phyloP scores from a whole-genome alignment of 2,888 invertebrate genomes.

The Pristionchus entomophagus region DNA sequence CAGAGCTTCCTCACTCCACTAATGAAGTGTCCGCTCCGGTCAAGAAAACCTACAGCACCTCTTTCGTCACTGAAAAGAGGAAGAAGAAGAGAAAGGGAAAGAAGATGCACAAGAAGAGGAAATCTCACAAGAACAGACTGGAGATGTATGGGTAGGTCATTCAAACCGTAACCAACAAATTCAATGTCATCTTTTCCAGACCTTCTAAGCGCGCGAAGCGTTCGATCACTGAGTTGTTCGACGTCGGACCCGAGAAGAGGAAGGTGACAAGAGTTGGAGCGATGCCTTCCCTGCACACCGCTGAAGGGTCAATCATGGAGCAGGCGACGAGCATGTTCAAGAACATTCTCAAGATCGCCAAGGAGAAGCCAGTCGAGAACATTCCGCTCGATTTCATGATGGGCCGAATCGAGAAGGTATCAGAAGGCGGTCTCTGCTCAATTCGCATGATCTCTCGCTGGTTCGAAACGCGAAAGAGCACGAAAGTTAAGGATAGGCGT shows the following conservation, averaged over 20 bases:
- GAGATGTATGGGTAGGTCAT: not conserved
- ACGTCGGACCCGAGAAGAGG: not conserved
- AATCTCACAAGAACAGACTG: not conserved
- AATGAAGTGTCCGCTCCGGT: not conserved
- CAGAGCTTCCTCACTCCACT: not conserved
- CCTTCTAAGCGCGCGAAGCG: not conserved
- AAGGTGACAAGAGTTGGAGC: not conserved
- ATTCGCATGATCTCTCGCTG: no score
- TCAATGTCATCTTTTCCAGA: not conserved
- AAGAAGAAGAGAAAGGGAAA: constrained; percentile 6
- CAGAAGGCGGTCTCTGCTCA: no score
- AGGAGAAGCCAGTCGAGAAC: constrained; percentile 41
- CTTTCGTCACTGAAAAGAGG: not conserved
- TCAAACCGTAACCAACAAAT: not conserved
- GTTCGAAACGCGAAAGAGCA: no score
- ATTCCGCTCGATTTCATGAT: constrained; percentile 48
- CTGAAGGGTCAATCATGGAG: constrained; percentile 28
- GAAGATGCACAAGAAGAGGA: not conserved
- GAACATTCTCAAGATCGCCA: constrained; percentile 48
- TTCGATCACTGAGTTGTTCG: not conserved
- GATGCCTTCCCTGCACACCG: not conserved
- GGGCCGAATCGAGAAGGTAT: constrained; percentile 47
- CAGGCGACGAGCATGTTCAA: constrained; percentile 48
- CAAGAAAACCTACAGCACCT: constrained; percentile 4
- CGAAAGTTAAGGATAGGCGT: no score